Evolutionary conservation across 2,888 invertebrate genomes (phyloP), one percentile per base, ranked within the genome.

Genomic region (Macrophya annulata): DNA sequence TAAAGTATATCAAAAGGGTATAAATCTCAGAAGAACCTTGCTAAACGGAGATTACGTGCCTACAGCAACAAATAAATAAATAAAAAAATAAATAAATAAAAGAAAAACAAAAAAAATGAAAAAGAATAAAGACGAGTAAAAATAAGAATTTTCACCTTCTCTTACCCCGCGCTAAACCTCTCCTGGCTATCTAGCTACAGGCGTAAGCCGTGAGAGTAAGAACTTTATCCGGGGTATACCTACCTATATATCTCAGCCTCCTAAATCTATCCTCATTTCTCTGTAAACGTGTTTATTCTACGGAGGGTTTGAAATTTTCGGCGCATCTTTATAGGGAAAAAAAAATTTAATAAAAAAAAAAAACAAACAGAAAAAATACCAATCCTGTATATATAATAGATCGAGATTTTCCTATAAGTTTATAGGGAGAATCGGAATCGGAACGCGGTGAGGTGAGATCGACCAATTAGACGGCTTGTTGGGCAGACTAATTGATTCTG

Each of bases 401-500:
- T 31, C 21, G 45, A 45, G 25, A 17, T 74, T 74, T 45, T 74
- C 43, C 43, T 74, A 45, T 45, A 45, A 74, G 45, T 74, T 74
- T 45, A 55, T 43, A n/a, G 21, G 59, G 17, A 31, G 21, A 43
- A 81, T 15, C n/a, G 81, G 37, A 77, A 77, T 81, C 59, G 62
- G 43, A 59, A 51, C 12, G 62, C 59, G 21, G 81, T 62, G 81
- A 81, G 81, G 81, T 81, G 81, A 59, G 62, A 81, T 81, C 59
- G 71, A 68, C 83, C 90, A 92, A 92, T 92, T 91, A 92, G 89
- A 84, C 89, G 90, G 90, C 89, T 90, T 89, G 89, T 88, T 90
- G 90, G 89, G 85, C 90, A 89, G 89, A 88, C 89, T 91, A 92
- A 92, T 92, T 91, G 92, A 90, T 89, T 90, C 89, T 87, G 86